These are phyloP conservation scores for Haemorhous mexicanus DNA, from an alignment of 2,113 vertebrate genomes.

Conservation along the genomic window DNA sequence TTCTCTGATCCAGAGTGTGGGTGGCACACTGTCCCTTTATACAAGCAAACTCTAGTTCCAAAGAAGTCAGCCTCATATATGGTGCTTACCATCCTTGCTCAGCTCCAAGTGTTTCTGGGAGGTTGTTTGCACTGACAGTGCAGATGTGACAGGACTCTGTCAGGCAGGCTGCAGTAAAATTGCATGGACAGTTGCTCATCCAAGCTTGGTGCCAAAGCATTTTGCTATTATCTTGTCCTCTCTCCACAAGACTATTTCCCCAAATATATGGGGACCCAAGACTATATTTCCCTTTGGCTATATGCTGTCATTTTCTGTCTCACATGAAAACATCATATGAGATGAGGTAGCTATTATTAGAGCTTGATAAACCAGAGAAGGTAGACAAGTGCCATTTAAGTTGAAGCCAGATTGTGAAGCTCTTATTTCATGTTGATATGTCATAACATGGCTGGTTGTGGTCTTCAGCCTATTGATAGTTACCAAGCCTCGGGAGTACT, in stretches of 20 bases:
- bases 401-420: background rate
- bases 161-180: background rate
- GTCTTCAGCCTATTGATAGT: background rate
- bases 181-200: background rate
- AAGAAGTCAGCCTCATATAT: background rate
- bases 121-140: background rate
- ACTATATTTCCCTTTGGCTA: background rate
- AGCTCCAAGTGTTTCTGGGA: background rate
- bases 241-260: background rate
- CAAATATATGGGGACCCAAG: background rate
- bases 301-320: background rate
- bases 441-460: background rate
- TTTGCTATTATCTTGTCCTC: background rate
- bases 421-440: background rate
- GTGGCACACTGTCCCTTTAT: fast-evolving
- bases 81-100: background rate
- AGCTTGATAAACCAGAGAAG: background rate
- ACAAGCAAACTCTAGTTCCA: background rate
- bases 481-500: background rate
- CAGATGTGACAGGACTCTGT: background rate
- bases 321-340: background rate
- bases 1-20: background rate
- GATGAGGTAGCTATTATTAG: background rate
- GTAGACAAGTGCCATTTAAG: background rate
- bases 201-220: background rate